These are phyloP conservation scores for Xenopus petersii DNA, from an alignment of 2,797 vertebrate genomes.

Conservation along the genomic window DNA sequence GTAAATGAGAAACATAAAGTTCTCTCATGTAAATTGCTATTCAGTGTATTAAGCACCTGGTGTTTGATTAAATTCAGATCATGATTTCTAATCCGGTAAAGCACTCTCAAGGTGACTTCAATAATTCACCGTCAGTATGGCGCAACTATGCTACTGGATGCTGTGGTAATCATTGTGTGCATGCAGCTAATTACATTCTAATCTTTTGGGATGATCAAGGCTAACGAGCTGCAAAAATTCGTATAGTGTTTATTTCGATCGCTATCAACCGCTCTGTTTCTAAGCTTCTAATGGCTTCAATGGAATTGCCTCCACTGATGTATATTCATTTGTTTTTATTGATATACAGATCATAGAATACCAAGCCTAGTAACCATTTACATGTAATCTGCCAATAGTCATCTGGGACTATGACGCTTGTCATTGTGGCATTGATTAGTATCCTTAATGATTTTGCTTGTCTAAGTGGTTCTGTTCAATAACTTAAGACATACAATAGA, in stretches of 20 bases:
- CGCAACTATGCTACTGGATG: slow-evolving; percentile 46
- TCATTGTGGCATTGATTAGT: not conserved
- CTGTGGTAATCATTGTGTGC: slow-evolving; percentile 46
- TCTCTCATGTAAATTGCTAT: slow-evolving; percentile 47
- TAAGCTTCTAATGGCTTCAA: slow-evolving; percentile 5
- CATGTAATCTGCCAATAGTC: slow-evolving; percentile 3
- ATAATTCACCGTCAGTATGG: slow-evolving; percentile 50
- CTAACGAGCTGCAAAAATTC: slow-evolving; percentile 47
- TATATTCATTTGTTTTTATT: not conserved
- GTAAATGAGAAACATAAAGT: slow-evolving; percentile 49
- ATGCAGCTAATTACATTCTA: slow-evolving; percentile 49
- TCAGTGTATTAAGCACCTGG: slow-evolving; percentile 49
- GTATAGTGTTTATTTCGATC: slow-evolving; percentile 38
- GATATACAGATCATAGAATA: slow-evolving; percentile 19
- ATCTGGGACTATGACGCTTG: not conserved
- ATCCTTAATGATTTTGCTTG: not conserved
- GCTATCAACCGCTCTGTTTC: slow-evolving; percentile 29
- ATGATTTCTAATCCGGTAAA: slow-evolving; percentile 48
- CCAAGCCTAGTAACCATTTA: not conserved
- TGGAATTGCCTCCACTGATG: slow-evolving; percentile 19
- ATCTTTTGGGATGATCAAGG: slow-evolving; percentile 49
- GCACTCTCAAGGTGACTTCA: slow-evolving; percentile 49
- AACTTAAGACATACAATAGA: not conserved
- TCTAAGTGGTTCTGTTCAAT: not conserved
- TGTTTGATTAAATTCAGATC: slow-evolving; percentile 51